Percentiles rank a stretch among this genome's conserved stretches.
These are phyloP conservation scores for Euthynnus affinis DNA, from an alignment of 2,797 vertebrate genomes.

Conservation along the genomic window DNA sequence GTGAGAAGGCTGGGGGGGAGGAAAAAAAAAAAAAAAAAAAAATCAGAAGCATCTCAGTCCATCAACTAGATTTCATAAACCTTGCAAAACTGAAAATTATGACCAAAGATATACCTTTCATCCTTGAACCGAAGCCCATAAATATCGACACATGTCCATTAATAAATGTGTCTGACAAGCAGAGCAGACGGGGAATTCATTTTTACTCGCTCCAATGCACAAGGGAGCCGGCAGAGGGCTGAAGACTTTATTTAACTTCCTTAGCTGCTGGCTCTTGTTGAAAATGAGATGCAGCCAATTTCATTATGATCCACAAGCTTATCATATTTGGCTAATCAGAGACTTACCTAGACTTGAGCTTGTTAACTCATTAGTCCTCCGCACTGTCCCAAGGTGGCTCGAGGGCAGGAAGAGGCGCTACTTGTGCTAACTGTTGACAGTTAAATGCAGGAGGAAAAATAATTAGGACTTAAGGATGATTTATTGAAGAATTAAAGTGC, in stretches of 20 bases:
- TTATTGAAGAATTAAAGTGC: slow-evolving; percentile 57
- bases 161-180: slow-evolving; percentile 29
- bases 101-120: slow-evolving; percentile 27
- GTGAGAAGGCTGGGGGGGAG: not conserved
- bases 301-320: slow-evolving; percentile 43
- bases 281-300: slow-evolving; percentile 46
- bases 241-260: slow-evolving; percentile 6
- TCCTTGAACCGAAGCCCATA: slow-evolving; percentile 27
- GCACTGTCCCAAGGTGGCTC: slow-evolving; percentile 22
- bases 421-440: slow-evolving; percentile 26
- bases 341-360: slow-evolving; percentile 29
- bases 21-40: too few species aligned
- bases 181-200: slow-evolving; percentile 12
- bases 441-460: not conserved
- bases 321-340: slow-evolving; percentile 52
- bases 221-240: not conserved
- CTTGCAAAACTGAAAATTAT: slow-evolving; percentile 39
- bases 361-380: slow-evolving; percentile 44
- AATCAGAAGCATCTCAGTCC: slow-evolving; percentile 14
- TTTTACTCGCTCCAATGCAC: not conserved
- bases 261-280: slow-evolving; percentile 29
- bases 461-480: slow-evolving; percentile 59
- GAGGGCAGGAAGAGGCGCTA: slow-evolving; percentile 31
- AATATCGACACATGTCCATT: slow-evolving; percentile 38
- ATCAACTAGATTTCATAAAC: slow-evolving; percentile 36